Conservation (phyloP, 1,140 invertebrate genomes). For the Dolichoris vasculosae region DNA sequence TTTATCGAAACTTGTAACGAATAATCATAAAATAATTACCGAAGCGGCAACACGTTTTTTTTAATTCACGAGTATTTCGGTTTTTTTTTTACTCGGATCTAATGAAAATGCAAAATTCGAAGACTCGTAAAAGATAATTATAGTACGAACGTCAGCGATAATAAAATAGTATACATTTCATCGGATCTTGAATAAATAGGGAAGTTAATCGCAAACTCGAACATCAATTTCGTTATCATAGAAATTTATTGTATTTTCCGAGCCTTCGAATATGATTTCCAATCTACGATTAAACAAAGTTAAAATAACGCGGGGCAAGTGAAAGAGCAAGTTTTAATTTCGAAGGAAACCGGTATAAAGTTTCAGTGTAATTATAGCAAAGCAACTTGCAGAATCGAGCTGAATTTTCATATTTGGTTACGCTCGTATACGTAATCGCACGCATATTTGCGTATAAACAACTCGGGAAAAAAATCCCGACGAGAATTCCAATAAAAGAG, state of each 20-base stretch:
- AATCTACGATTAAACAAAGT: not conserved
- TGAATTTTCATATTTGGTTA: not conserved
- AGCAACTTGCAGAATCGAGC: not conserved
- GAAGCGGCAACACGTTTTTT: too few relatives aligned
- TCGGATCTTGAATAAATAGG: not conserved
- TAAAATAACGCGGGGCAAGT: not conserved
- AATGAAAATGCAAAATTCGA: too few relatives aligned
- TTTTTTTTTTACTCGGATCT: too few relatives aligned
- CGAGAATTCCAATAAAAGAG: not conserved
- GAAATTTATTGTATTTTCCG: not conserved
- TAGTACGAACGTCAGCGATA: not conserved
- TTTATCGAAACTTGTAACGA: too few relatives aligned
- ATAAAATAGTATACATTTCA: too few relatives aligned
- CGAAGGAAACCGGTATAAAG: not conserved
- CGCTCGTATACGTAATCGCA: not conserved
- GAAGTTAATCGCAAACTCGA: not conserved
- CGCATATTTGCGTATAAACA: not conserved
- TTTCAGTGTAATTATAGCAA: not conserved
- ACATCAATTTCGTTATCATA: not conserved
- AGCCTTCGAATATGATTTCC: not conserved
- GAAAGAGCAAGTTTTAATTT: not conserved
- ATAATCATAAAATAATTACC: too few relatives aligned
- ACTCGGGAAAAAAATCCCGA: not conserved
- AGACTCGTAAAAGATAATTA: too few relatives aligned
- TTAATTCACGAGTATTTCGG: too few relatives aligned